Base-by-base conservation (phyloP, 2,113 vertebrate genomes). In the Amblyopsis rosae region DNA sequence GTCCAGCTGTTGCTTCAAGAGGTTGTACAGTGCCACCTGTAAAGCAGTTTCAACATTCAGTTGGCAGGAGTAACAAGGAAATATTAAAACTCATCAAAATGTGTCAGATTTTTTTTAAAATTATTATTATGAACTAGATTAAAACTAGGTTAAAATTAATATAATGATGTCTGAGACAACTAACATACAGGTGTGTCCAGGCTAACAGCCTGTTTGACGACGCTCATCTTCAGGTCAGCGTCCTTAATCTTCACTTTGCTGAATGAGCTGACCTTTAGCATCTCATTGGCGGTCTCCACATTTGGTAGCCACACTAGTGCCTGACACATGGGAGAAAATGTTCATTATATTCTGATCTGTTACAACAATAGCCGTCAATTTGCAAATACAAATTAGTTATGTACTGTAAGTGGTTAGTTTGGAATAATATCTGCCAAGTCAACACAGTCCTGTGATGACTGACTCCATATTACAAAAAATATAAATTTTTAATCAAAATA, bases 21-120 rank as follows among this genome's bases (percentile, higher is more conserved):
- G 69, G 51, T 90, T 89, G 77, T 90, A 91, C 7, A 91, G 83
- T 3, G 87, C 81, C 76, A 91, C 89, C 90, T 91, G 69, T 0
- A 11, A 7, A 54, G 53, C n/a, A 26, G 35, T 19, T 13, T 12
- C 7, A 59, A 13, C 35, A 63, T 19, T n/a, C 19, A 13, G 7
- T n/a, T 41, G 3, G 4, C 12, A 45, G n/a, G 61, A 9, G 47
- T 10, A 64, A 9, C 5, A 64, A 11, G n/a, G 1, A 59, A 15
- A 0, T 12, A 33, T 35, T 6, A 12, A 15, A 41, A 19, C 17
- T n/a, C n/a, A 45, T 3, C 6, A 57, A 9, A 17, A 17, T 17
- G 19, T 19, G 11, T 62, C 46, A 19, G 12, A 19, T n/a, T n/a
- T n/a, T n/a, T n/a, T n/a, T n/a, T n/a, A n/a, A n/a, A 33, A 9